Evolutionary conservation across 2,113 vertebrate genomes (phyloP).

Genomic region (Eclectus roratus): DNA sequence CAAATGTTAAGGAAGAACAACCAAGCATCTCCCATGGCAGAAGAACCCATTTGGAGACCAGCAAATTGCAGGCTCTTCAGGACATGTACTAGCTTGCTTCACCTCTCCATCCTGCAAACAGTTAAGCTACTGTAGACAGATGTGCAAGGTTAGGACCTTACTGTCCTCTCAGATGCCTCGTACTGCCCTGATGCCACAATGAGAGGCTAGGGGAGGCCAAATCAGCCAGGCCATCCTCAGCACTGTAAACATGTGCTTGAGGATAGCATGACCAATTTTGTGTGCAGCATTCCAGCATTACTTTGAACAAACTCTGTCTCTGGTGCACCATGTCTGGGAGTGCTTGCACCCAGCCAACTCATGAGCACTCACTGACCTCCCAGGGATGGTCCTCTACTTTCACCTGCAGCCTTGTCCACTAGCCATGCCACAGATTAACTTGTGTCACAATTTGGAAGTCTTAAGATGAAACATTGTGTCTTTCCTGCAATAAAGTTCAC

Average conservation of each 20-base stretch:
- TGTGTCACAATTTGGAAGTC: neutral
- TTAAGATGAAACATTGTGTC: neutral
- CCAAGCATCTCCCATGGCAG: neutral
- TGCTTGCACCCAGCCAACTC: rapidly evolving
- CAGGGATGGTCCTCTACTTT: neutral
- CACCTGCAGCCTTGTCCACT: neutral
- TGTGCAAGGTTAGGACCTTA: neutral
- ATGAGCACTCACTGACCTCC: neutral
- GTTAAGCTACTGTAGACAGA: neutral
- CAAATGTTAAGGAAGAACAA: neutral
- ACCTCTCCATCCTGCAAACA: neutral
- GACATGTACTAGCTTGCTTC: rapidly evolving
- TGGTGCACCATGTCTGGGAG: neutral
- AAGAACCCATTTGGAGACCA: neutral
- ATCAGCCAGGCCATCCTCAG: neutral
- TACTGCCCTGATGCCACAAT: neutral
- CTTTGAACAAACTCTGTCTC: neutral
- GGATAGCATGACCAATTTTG: neutral
- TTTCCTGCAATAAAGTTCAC: conserved; percentile 18
- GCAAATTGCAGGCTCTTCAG: neutral
- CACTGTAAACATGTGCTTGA: neutral
- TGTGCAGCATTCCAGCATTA: neutral
- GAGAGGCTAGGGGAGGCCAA: neutral
- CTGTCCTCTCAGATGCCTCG: neutral
- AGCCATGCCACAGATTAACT: neutral